These are phyloP conservation scores for Prunella himalayana DNA, from an alignment of 2,113 vertebrate species.

Conservation along the genomic window DNA sequence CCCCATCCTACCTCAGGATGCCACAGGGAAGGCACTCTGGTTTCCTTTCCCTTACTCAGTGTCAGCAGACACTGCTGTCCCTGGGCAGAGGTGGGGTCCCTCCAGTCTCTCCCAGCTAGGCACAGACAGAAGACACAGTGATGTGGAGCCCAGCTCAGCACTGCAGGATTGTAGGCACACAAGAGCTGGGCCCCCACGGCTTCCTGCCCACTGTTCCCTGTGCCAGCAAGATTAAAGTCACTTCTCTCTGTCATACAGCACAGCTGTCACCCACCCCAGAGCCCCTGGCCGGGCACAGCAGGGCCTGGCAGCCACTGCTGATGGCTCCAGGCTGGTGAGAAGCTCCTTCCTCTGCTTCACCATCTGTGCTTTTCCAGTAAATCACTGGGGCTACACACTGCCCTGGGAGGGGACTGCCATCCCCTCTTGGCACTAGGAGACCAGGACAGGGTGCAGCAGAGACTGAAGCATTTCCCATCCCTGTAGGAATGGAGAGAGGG, in stretches of 20 bases:
- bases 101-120: not conserved
- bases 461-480: not conserved
- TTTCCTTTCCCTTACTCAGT: not conserved
- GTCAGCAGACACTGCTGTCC: not conserved
- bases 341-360: not conserved
- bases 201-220: not conserved
- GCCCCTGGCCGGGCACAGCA: not conserved
- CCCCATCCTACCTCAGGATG: not conserved
- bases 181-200: not conserved
- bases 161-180: rapidly evolving
- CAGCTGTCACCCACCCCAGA: rapidly evolving
- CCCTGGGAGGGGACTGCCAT: not conserved
- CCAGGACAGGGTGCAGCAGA: not conserved
- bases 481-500: not conserved
- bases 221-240: not conserved
- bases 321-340: not conserved
- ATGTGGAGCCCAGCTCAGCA: rapidly evolving
- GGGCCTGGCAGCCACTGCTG: not conserved
- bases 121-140: not conserved
- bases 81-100: rapidly evolving
- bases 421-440: not conserved
- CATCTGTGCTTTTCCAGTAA: not conserved
- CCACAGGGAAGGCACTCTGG: not conserved
- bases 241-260: not conserved
- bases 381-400: rapidly evolving